phyloP scores from a whole-genome alignment of 2,888 invertebrate species.

The Cordilura impudica region DNA sequence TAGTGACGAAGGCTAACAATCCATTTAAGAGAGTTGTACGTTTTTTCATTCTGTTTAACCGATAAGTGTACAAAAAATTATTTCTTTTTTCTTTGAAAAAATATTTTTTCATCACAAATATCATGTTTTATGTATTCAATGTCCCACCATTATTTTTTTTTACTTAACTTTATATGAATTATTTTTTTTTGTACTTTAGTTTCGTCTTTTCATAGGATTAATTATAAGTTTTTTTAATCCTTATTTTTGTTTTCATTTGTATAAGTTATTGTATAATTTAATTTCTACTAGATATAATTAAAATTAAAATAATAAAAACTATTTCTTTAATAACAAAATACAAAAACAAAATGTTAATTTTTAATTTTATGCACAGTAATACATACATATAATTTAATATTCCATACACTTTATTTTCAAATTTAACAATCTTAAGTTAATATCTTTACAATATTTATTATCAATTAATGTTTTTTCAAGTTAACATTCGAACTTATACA shows the following conservation, averaged over 20 bases:
- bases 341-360: no score
- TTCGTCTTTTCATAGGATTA: neutral
- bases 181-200: neutral
- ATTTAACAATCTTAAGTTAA: no score
- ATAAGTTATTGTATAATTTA: no score
- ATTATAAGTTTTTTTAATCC: neutral
- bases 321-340: no score
- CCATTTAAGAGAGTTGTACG: neutral
- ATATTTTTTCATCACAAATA: neutral
- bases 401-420: no score
- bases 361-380: neutral
- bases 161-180: neutral
- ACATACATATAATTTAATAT: no score
- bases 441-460: no score
- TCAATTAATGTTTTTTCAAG: no score
- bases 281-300: no score
- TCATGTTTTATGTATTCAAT: neutral
- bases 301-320: no score
- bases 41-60: neutral
- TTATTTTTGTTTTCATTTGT: neutral
- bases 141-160: neutral
- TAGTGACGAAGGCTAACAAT: conserved; percentile 27
- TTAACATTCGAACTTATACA: no score
- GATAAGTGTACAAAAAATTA: neutral
- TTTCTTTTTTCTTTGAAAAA: neutral